Evolutionary conservation across 2,797 vertebrate genomes (phyloP), one percentile per base, ranked within the genome.

Genomic region (Aselliscus stoliczkanus): DNA sequence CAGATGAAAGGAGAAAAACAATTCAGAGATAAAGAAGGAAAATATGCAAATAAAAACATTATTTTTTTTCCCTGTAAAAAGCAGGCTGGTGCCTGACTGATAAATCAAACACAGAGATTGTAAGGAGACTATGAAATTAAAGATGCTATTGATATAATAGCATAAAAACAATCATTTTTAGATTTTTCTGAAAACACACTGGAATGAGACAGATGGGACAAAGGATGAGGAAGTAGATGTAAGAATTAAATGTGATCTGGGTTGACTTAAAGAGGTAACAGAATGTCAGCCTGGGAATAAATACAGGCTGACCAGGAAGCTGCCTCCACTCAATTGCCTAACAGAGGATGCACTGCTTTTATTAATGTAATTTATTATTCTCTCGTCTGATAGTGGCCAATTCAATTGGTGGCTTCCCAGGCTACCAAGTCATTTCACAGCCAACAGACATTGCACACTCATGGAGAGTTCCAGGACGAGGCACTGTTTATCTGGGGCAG

Each of bases 301-400:
- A 81, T 3, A 77, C 67, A 81, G 81, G 56, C 56, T 82, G 77
- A 81, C 64, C 4, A 0, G 94, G 96, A 92, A 83, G 58, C 92
- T 72, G 69, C 92, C 62, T 47, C 79, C 72, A 83, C 50, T 70
- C 76, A 67, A 27, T 0, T 23, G 11, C 80, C 34, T 44, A 7
- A 67, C 52, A 65, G n/a, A 87, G 44, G 76, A 91, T 60, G 73
- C 14, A 4, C 13, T 39, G 47, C 39, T 87, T 94, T 96, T 93
- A 96, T 90, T 95, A 93, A 90, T 50, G 77, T 47, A 96, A 86
- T 94, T 90, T 92, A 76, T 89, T 96, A 95, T 56, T 85, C 76
- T 86, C 89, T 92, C 79, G 64, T 82, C 84, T 83, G 85, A 95
- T 0, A 89, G 85, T 5, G 50, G 70, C 82, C 75, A 72, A 64